Evolutionary conservation across 1,140 invertebrate species (phyloP).

Genomic region (Lethocerus indicus): DNA sequence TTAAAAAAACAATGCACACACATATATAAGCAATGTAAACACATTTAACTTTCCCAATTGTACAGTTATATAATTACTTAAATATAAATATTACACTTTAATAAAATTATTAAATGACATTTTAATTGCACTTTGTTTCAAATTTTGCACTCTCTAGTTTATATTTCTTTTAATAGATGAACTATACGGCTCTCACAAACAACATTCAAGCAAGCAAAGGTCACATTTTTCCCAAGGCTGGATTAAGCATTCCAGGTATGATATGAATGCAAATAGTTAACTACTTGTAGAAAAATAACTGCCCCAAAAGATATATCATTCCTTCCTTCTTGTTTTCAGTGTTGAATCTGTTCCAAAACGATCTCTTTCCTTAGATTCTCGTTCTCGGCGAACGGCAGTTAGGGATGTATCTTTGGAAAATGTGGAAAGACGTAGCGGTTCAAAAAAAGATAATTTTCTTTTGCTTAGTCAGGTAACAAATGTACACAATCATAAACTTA

Average conservation of each 20-base stretch:
- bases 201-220: conserved; percentile 5
- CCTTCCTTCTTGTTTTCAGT: conserved; percentile 1
- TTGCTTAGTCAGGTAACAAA: conserved; percentile 13
- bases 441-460: conserved; percentile 13
- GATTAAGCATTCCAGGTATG: not conserved
- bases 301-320: not conserved
- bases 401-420: conserved; percentile 28
- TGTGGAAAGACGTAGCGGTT: conserved; percentile 23
- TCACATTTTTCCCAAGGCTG: conserved; percentile 1
- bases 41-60: no score
- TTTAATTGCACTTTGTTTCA: no score
- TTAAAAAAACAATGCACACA: no score
- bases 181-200: conserved; percentile 4
- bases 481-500: not conserved
- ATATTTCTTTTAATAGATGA: conserved; percentile 3
- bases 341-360: conserved; percentile 7
- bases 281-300: not conserved
- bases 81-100: no score
- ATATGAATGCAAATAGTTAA: not conserved
- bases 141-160: no score
- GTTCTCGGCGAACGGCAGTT: conserved; percentile 26
- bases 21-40: no score
- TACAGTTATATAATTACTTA: no score
- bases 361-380: conserved; percentile 15
- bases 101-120: no score